Evolutionary conservation across 2,888 invertebrate genomes (phyloP), one percentile per base, ranked within the genome.

Genomic region (Calameuta idolon): DNA sequence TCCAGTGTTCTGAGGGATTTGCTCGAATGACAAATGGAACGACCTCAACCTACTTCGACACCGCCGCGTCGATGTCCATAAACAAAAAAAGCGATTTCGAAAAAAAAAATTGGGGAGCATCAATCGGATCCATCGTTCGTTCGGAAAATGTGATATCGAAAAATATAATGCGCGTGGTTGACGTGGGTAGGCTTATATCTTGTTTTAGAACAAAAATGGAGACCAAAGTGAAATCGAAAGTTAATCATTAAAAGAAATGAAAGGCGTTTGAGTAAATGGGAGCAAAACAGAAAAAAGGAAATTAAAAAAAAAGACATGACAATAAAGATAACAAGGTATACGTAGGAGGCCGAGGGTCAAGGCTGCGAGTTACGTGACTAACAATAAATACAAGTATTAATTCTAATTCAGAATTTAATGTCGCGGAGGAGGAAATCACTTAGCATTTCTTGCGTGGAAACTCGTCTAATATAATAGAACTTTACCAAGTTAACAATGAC

Each of bases 401-500:
- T 81, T 84, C 82, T 79, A 83, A 83, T 82, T 40, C 40, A 5
- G 40, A 40, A 40, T 40, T 15, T 40, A 40, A 40, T 40, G 15
- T 15, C 40, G 5, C 15, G 5, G 15, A 40, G 83, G 79, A 87
- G 88, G 88, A 89, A 85, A 85, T 89, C 86, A 84, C 85, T 88
- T 87, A 87, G 88, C 88, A 84, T 81, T 85, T 85, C 81, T 80
- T 40, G 40, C 40, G 40, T 40, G 15, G 40, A 40, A 40, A 40
- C 40, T 15, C 40, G 15, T 40, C 15, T 40, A 37, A 69, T 82
- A 87, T 86, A 88, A 89, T 86, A 82, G 85, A 81, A 83, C 78
- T 81, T 80, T 87, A 85, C 86, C 82, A 85, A 85, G 87, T 85
- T 88, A 87, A 86, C 82, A 76, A 34, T 82, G 86, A 88, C 86